Evolutionary conservation across 2,113 vertebrate species (phyloP).

Genomic region (Tetrax tetrax): DNA sequence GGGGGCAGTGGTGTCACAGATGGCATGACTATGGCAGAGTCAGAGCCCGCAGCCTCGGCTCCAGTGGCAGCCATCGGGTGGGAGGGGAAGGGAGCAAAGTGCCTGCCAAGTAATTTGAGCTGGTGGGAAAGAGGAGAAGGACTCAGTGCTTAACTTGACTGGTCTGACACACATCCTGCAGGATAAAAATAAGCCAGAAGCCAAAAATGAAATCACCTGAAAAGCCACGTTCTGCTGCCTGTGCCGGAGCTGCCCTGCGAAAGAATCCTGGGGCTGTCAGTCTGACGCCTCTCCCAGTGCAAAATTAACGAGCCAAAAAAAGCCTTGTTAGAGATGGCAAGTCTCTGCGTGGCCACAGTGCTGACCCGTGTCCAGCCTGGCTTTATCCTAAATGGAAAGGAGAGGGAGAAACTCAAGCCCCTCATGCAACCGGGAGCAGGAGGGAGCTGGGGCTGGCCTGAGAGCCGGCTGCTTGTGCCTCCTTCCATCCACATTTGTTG

Average conservation of each 20-base stretch:
- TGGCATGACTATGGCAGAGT: fast-evolving
- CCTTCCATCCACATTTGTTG: fast-evolving
- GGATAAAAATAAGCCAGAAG: neutral
- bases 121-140: neutral
- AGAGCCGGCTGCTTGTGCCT: neutral
- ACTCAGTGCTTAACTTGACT: fast-evolving
- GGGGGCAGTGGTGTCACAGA: too few relatives aligned
- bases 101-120: neutral
- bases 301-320: neutral
- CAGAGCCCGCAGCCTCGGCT: neutral
- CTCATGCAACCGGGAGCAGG: fast-evolving
- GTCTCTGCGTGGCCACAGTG: fast-evolving
- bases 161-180: fast-evolving
- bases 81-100: neutral
- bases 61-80: fast-evolving
- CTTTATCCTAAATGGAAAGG: neutral
- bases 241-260: neutral
- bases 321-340: neutral
- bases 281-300: neutral
- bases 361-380: neutral
- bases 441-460: neutral
- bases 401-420: neutral
- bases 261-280: neutral
- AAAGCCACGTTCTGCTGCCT: neutral
- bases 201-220: neutral